A percentile compares a stretch with the other conserved stretches of the same genome.
Conservation (phyloP, 1,140 invertebrate genomes). For the Latrodectus geometricus region DNA sequence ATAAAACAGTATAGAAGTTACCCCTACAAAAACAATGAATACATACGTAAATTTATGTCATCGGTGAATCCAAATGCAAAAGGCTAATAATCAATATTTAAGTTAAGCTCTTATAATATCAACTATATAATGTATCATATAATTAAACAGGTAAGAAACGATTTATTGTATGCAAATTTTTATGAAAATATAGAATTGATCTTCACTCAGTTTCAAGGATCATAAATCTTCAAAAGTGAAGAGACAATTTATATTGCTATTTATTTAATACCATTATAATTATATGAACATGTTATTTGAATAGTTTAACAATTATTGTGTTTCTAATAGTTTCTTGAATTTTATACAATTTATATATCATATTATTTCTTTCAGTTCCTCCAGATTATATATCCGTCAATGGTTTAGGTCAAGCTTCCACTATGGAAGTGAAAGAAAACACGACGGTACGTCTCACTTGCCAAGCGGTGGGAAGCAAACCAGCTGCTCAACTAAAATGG, state of each 20-base stretch:
- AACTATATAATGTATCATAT: too few species aligned
- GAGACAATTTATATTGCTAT: neutral
- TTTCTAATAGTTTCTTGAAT: neutral
- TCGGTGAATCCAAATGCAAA: too few species aligned
- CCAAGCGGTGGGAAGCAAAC: conserved; percentile 84
- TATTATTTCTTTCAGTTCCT: conserved; percentile 77
- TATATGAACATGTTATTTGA: neutral
- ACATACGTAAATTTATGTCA: too few species aligned
- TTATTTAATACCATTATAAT: neutral
- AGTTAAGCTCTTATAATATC: too few species aligned
- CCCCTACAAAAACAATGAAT: too few species aligned
- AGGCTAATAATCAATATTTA: too few species aligned
- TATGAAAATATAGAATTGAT: neutral
- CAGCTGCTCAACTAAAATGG: conserved; percentile 88
- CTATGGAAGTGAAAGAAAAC: conserved; percentile 85
- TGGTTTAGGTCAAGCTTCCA: conserved; percentile 80
- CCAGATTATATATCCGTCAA: conserved; percentile 86
- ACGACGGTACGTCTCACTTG: conserved; percentile 84
- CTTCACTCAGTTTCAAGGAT: too few species aligned
- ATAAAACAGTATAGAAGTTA: too few species aligned
- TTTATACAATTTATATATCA: neutral
- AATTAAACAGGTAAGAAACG: too few species aligned
- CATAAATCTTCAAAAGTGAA: neutral
- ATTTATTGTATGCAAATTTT: too few species aligned
- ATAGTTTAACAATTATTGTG: neutral